A percentile compares a stretch with the other conserved stretches of the same genome.
Evolutionary conservation across 1,140 invertebrate genomes (phyloP).

Genomic region (Drosophila pachea): DNA sequence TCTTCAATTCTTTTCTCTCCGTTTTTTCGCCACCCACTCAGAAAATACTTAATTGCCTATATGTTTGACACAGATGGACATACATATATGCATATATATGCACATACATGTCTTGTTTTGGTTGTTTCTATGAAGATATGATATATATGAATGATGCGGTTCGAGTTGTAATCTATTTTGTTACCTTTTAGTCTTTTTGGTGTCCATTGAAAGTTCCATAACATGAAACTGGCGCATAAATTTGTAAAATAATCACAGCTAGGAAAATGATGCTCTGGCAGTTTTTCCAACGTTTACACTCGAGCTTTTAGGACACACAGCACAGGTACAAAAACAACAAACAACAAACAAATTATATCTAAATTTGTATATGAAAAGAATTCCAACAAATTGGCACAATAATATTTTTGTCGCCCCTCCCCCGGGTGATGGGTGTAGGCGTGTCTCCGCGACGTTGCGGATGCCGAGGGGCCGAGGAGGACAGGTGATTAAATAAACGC

Average conservation of each 20-base stretch:
- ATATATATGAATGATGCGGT: neutral
- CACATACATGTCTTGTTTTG: too few relatives aligned
- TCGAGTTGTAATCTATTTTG: neutral
- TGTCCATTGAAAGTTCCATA: conserved; percentile 78
- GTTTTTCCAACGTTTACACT: conserved; percentile 46
- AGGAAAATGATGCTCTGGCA: conserved; percentile 65
- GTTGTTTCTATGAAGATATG: too few relatives aligned
- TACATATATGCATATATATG: too few relatives aligned
- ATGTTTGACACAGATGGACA: neutral
- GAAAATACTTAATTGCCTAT: conserved; percentile 1
- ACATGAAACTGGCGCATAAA: conserved; percentile 78
- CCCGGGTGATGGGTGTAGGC: neutral
- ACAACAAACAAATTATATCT: too few relatives aligned
- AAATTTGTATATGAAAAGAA: neutral
- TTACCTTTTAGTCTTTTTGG: conserved; percentile 78
- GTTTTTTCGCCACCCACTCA: conserved; percentile 5
- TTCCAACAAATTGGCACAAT: conserved; percentile 1
- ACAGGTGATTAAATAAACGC: conserved; percentile 27
- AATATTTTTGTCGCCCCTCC: neutral
- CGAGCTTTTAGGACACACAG: too few relatives aligned
- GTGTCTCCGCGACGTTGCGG: neutral
- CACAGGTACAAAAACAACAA: conserved; percentile 3
- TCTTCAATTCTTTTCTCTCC: neutral
- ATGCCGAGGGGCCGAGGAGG: too few relatives aligned
- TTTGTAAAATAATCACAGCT: conserved; percentile 73